Conservation (phyloP, 2,888 invertebrate genomes). For the Tenodera sinensis region DNA sequence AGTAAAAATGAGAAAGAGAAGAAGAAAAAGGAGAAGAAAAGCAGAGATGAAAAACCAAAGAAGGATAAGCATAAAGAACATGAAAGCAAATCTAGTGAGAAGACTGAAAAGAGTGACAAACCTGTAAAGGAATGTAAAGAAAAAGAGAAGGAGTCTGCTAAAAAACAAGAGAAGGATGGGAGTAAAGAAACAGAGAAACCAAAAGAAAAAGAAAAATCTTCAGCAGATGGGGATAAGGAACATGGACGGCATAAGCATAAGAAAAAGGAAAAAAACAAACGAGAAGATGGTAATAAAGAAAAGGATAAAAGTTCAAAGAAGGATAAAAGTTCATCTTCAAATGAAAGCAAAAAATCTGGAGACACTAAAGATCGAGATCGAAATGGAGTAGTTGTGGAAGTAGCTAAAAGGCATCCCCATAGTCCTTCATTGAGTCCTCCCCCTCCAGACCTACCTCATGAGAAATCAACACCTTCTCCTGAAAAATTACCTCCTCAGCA, state of each 20-base stretch:
- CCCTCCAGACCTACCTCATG: slow-evolving; percentile 5
- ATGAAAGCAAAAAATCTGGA: slow-evolving; percentile 29
- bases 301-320: slow-evolving; percentile 39
- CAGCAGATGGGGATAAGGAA: slow-evolving; percentile 36
- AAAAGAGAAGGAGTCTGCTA: slow-evolving; percentile 42
- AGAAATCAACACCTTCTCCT: slow-evolving; percentile 11
- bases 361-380: slow-evolving; percentile 29
- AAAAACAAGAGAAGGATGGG: slow-evolving; percentile 45
- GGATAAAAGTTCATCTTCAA: slow-evolving; percentile 27
- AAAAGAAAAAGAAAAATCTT: slow-evolving; percentile 42
- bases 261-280: slow-evolving; percentile 40
- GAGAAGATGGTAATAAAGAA: slow-evolving; percentile 42
- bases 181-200: slow-evolving; percentile 52
- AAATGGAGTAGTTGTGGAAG: slow-evolving; percentile 29
- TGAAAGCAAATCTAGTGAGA: slow-evolving; percentile 51
- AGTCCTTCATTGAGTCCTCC: slow-evolving; percentile 17
- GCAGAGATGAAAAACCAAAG: slow-evolving; percentile 40
- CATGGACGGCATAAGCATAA: slow-evolving; percentile 41
- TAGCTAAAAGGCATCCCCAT: not conserved
- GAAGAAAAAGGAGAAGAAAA: slow-evolving; percentile 54
- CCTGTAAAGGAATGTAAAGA: slow-evolving; percentile 44
- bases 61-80: slow-evolving; percentile 61
- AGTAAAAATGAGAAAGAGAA: slow-evolving; percentile 34
- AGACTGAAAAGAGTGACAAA: slow-evolving; percentile 39
- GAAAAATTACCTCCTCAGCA: slow-evolving; percentile 12